Percentiles rank a stretch among this genome's conserved stretches.
Conservation (phyloP, 2,888 invertebrate genomes). For the Branchipolynoe longqiensis region DNA sequence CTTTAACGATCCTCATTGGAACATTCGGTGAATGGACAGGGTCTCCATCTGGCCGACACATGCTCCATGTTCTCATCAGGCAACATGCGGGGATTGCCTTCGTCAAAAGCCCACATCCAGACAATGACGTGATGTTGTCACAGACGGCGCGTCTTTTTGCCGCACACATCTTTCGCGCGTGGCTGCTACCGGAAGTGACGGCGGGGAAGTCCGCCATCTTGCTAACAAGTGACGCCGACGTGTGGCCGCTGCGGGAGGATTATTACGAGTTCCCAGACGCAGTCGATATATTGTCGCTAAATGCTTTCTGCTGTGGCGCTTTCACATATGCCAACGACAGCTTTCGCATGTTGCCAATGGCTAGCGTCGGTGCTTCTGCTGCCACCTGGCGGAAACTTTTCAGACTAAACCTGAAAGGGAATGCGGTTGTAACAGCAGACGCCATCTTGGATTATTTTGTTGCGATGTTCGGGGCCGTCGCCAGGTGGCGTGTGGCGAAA, state of each 20-base stretch:
- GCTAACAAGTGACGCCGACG: conserved; percentile 3
- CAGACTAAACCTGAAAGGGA: neutral
- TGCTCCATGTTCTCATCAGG: neutral
- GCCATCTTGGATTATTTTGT: neutral
- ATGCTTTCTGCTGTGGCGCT: neutral
- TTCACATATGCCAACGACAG: neutral
- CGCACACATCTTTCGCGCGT: neutral
- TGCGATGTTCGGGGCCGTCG: neutral
- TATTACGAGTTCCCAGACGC: neutral
- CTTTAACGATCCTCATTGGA: neutral
- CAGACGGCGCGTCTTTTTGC: conserved; percentile 9
- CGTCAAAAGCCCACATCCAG: neutral
- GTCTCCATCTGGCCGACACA: neutral
- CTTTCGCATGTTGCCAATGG: neutral
- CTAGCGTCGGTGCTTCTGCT: neutral
- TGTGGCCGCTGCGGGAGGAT: conserved; percentile 5
- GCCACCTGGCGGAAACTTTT: neutral
- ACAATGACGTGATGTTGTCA: neutral
- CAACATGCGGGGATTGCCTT: neutral
- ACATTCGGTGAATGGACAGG: neutral
- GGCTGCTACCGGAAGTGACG: neutral
- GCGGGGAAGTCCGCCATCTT: neutral
- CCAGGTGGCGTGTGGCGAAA: neutral
- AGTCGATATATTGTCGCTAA: neutral
- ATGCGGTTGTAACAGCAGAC: neutral